phyloP scores from a whole-genome alignment of 2,113 vertebrate species.

The Phyllostomus discolor region DNA sequence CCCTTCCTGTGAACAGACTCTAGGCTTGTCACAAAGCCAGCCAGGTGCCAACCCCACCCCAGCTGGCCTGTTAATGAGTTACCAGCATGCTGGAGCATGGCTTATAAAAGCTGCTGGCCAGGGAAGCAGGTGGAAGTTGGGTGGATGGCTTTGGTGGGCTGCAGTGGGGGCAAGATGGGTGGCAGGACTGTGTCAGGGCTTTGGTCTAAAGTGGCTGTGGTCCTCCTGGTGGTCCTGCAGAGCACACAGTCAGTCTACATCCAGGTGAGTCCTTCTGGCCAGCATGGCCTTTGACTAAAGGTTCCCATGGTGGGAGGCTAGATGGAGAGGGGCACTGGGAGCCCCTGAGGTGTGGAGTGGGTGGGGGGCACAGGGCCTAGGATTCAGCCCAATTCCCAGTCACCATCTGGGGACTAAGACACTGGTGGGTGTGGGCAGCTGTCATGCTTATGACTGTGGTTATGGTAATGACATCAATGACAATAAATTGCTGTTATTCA shows the following conservation, averaged over 20 bases:
- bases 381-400: not conserved
- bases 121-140: not conserved
- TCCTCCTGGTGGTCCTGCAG: slow-evolving; percentile 49
- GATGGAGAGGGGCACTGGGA: not conserved
- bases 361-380: not conserved
- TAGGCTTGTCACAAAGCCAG: slow-evolving; percentile 29
- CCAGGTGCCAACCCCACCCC: slow-evolving; percentile 52
- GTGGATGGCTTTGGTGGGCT: not conserved
- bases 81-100: not conserved
- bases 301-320: not conserved
- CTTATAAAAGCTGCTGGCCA: slow-evolving; percentile 48
- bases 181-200: not conserved
- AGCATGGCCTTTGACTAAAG: not conserved
- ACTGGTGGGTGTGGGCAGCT: not conserved
- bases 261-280: slow-evolving; percentile 37
- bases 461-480: not conserved
- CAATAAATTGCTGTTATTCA: not conserved
- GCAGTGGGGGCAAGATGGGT: not conserved
- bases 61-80: slow-evolving; percentile 64
- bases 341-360: not conserved
- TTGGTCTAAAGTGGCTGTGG: not conserved
- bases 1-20: slow-evolving; percentile 3
- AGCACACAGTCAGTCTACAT: slow-evolving; percentile 57
- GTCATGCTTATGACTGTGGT: accelerated
- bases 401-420: not conserved